phyloP scores from a whole-genome alignment of 2,888 invertebrate species.

The Scaptomyza caliginosa region DNA sequence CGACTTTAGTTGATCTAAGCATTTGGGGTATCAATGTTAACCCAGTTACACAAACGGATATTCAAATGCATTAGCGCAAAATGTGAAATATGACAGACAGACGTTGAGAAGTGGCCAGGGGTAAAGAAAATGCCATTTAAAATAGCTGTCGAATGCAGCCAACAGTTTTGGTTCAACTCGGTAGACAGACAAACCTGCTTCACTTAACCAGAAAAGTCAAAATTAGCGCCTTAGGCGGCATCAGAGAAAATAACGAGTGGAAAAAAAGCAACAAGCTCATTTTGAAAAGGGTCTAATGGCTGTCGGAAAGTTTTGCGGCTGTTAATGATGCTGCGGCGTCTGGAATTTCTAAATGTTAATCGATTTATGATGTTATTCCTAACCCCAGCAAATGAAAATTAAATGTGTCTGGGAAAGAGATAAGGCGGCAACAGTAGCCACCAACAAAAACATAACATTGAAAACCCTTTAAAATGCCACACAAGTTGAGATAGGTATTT shows the following conservation, averaged over 20 bases:
- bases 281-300: slow-evolving; percentile 76
- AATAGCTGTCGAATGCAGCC: slow-evolving; percentile 57
- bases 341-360: slow-evolving; percentile 60
- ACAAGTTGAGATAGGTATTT: slow-evolving; percentile 41
- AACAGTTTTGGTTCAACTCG: slow-evolving; percentile 18
- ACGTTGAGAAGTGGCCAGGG: slow-evolving; percentile 35
- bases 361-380: slow-evolving; percentile 73
- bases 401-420: slow-evolving; percentile 62
- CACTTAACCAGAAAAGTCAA: slow-evolving; percentile 55
- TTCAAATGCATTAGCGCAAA: slow-evolving; percentile 76
- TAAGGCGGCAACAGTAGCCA: slow-evolving; percentile 65
- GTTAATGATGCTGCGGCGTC: slow-evolving; percentile 65
- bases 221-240: slow-evolving; percentile 67
- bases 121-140: slow-evolving; percentile 15
- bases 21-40: slow-evolving; percentile 27
- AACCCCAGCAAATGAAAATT: slow-evolving; percentile 30
- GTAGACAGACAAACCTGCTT: slow-evolving; percentile 18
- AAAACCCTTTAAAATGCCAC: slow-evolving; percentile 65
- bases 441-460: slow-evolving; percentile 16
- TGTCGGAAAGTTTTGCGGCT: slow-evolving; percentile 70
- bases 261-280: neutral
- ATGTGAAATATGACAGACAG: slow-evolving; percentile 76
- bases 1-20: neutral
- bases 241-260: neutral
- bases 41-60: slow-evolving; percentile 52